Evolutionary conservation across 2,888 invertebrate genomes (phyloP).

Genomic region (Acrocera orbiculus): DNA sequence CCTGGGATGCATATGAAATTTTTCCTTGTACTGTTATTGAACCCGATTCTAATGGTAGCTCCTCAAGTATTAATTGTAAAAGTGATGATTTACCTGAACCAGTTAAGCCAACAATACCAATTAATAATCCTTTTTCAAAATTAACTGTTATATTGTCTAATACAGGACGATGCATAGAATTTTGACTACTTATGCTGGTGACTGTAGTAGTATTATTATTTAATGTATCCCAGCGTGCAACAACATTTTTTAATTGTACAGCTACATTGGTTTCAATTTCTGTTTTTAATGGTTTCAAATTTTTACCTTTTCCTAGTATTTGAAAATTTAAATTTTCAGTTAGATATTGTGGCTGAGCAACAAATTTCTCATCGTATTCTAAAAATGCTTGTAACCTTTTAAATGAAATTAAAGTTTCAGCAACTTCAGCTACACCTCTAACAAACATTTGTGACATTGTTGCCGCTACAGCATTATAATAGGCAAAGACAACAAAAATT

Average conservation of each 20-base stretch:
- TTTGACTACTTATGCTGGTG: too few relatives aligned
- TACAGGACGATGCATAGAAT: constrained; percentile 18
- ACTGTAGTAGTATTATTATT: constrained; percentile 13
- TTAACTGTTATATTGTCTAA: constrained; percentile 36
- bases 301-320: constrained; percentile 3
- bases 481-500: constrained; percentile 36
- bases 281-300: background rate
- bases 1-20: constrained; percentile 62
- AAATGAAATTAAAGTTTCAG: constrained; percentile 62
- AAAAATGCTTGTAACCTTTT: constrained; percentile 39
- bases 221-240: constrained; percentile 31
- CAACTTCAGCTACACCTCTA: constrained; percentile 56
- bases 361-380: constrained; percentile 25
- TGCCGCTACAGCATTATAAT: constrained; percentile 36
- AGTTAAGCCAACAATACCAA: constrained; percentile 58
- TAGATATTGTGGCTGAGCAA: too few relatives aligned
- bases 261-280: constrained; percentile 7
- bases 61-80: constrained; percentile 51
- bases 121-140: constrained; percentile 38
- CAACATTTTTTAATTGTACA: constrained; percentile 20
- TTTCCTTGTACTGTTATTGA: constrained; percentile 41
- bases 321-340: constrained; percentile 3
- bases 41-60: constrained; percentile 40
- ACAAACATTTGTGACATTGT: constrained; percentile 42
- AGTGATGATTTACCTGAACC: constrained; percentile 58